Evolutionary conservation across 2,888 invertebrate species (phyloP), one percentile per base, ranked within the genome.

Genomic region (Andrena camellia): DNA sequence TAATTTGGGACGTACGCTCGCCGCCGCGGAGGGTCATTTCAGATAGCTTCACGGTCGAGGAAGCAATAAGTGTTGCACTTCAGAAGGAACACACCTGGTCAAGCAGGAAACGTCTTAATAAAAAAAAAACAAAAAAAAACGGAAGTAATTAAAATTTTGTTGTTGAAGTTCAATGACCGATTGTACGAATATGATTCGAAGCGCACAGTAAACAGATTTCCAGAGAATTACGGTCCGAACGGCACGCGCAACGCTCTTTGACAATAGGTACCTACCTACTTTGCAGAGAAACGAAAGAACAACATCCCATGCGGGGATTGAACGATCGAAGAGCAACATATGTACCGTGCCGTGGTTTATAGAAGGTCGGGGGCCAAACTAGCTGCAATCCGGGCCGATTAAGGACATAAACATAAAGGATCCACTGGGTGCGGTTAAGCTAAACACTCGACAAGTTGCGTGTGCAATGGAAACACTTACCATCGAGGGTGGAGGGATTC

Each of bases 401-500:
- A 87, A 72, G 81, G 84, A 78, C 76, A 89, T 88, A 86, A 91
- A 83, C 80, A 86, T 50, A n/a, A n/a, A n/a, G 60, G 83, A 84
- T 86, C 81, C 67, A 62, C 66, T 67, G 79, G 73, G 73, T 82
- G 75, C 69, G 78, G 78, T 75, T 85, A 89, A 90, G 89, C 84
- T 85, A 93, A 93, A 92, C 92, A 92, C 93, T 93, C 87, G 91
- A 92, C 90, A 88, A 89, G 89, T 89, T 90, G 91, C 91, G 91
- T 90, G 92, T 88, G 68, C 90, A 89, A 72, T 80, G 85, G 88
- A 90, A 92, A 90, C 90, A 92, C 90, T 91, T 69, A 69, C 54
- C 70, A 67, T 52, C n/a, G 26, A 73, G 31, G 48, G 75, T 42
- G 0, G 0, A 1, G n/a, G n/a, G 4, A 48, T 59, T 42, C 33